These are phyloP conservation scores for Urocyon cinereoargenteus DNA, from an alignment of 2,797 vertebrate genomes.

Conservation along the genomic window DNA sequence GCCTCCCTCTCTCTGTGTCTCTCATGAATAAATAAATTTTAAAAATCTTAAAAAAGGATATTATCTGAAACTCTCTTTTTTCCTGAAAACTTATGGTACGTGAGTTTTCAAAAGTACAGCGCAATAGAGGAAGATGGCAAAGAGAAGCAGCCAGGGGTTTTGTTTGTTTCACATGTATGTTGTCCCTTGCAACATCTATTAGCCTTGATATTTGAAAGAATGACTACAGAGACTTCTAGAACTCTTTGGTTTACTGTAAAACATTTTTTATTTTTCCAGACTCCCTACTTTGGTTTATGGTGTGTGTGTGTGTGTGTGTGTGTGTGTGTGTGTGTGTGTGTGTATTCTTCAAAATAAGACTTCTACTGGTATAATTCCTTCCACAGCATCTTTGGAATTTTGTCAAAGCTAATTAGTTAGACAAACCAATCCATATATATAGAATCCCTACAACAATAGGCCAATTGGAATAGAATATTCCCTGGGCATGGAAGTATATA, in stretches of 20 bases:
- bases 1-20: too few relatives aligned
- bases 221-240: neutral
- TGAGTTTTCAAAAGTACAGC: neutral
- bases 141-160: neutral
- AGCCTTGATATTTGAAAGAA: constrained; percentile 43
- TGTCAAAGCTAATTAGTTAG: neutral
- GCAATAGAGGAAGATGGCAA: neutral
- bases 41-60: too few relatives aligned
- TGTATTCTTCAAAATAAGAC: constrained; percentile 10
- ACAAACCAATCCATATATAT: neutral
- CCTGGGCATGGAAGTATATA: neutral
- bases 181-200: neutral
- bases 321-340: neutral
- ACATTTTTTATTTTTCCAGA: neutral
- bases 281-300: neutral
- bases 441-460: neutral
- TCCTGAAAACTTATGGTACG: neutral
- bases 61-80: neutral
- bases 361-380: neutral
- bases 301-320: neutral
- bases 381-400: neutral
- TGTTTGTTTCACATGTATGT: neutral
- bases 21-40: too few relatives aligned
- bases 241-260: neutral
- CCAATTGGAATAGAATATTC: neutral